Conservation (phyloP, 1,140 invertebrate species). For the Holotrichia oblita region DNA sequence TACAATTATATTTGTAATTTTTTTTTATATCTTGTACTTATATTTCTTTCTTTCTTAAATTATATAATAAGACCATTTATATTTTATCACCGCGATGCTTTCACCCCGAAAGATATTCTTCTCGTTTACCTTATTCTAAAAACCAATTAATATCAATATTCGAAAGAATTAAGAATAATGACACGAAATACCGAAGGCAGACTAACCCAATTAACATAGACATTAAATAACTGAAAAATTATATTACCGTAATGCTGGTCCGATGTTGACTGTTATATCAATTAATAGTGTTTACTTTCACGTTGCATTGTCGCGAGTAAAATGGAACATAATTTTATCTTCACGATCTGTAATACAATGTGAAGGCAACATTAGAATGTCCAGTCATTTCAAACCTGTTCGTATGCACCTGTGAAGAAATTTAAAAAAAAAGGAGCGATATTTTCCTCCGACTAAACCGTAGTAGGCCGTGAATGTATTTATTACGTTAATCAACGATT, state of each 20-base stretch:
- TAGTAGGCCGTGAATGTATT: conserved; percentile 3
- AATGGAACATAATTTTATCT: conserved; percentile 36
- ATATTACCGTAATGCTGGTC: conserved; percentile 23
- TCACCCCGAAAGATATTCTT: background rate
- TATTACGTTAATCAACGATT: background rate
- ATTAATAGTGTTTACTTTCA: conserved; percentile 34
- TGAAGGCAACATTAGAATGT: conserved; percentile 28
- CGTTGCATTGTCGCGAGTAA: conserved; percentile 23
- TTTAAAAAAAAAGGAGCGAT: conserved; percentile 10
- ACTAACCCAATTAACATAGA: background rate
- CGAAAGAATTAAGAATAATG: background rate
- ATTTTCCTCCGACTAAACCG: background rate
- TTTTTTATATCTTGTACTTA: too few species aligned
- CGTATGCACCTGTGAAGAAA: conserved; percentile 27
- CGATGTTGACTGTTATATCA: conserved; percentile 11
- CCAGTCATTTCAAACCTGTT: conserved; percentile 32
- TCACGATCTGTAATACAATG: conserved; percentile 20
- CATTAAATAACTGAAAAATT: conserved; percentile 14
- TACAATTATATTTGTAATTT: too few species aligned
- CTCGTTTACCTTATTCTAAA: background rate
- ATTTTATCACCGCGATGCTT: too few species aligned
- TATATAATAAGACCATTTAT: too few species aligned
- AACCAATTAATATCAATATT: background rate
- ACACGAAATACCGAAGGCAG: background rate
- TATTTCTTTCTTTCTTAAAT: too few species aligned